phyloP scores from a whole-genome alignment of 1,140 invertebrate species.

The Aphelinus certus region DNA sequence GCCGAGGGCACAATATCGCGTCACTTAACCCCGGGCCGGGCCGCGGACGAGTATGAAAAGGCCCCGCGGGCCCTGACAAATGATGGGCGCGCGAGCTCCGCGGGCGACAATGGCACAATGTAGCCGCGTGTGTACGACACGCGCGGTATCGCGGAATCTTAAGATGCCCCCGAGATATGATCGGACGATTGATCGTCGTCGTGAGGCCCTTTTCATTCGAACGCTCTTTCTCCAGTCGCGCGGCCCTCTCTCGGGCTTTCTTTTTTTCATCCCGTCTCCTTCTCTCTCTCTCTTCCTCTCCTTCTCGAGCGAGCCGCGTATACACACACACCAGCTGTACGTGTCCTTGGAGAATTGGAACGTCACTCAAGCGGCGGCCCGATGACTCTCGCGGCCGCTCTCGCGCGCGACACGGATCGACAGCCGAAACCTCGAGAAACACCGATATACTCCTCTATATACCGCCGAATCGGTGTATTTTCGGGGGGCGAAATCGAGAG shows the following conservation, averaged over 20 bases:
- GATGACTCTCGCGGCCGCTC: conserved; percentile 17
- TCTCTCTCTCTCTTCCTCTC: conserved; percentile 14
- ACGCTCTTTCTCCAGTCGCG: conserved; percentile 35
- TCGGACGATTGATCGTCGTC: conserved; percentile 46
- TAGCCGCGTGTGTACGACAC: conserved; percentile 45
- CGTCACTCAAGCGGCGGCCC: conserved; percentile 35
- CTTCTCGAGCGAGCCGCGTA: neutral
- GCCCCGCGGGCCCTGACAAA: conserved; percentile 41
- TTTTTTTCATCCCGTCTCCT: conserved; percentile 24
- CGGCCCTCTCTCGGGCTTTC: conserved; percentile 9
- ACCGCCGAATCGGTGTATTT: too few species aligned
- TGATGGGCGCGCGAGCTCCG: conserved; percentile 39
- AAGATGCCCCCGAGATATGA: conserved; percentile 47
- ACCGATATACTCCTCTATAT: too few species aligned
- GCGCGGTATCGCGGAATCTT: conserved; percentile 53
- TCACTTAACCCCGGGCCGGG: too few species aligned
- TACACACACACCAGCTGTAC: neutral
- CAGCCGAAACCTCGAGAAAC: neutral
- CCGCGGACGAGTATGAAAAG: too few species aligned
- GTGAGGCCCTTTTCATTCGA: conserved; percentile 45
- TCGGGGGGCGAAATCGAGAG: too few species aligned
- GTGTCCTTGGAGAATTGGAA: conserved; percentile 41
- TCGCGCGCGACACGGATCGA: neutral
- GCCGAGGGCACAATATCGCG: too few species aligned
- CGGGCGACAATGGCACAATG: conserved; percentile 47